Evolutionary conservation across 2,888 invertebrate genomes (phyloP).

Genomic region (Anaspis maculata): DNA sequence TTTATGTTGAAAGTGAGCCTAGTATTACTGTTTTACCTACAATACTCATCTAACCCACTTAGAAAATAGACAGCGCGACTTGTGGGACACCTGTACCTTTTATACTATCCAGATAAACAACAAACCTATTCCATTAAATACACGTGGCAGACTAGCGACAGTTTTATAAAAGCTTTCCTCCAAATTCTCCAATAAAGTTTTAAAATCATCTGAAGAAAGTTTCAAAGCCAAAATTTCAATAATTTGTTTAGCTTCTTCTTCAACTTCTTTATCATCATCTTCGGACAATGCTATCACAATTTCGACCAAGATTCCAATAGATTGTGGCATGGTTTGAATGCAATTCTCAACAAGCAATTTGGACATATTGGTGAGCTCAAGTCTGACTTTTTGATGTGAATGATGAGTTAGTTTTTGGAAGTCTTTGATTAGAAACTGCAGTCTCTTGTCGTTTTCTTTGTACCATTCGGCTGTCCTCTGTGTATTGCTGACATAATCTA

Average conservation of each 20-base stretch:
- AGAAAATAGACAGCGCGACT: no score
- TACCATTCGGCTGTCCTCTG: slow-evolving; percentile 51
- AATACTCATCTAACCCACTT: no score
- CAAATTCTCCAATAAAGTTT: slow-evolving; percentile 46
- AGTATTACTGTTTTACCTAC: no score
- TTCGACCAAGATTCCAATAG: slow-evolving; percentile 55
- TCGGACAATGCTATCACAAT: slow-evolving; percentile 59
- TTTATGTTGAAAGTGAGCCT: no score
- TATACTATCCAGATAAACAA: no score
- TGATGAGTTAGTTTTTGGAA: slow-evolving; percentile 51
- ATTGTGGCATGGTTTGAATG: slow-evolving; percentile 54
- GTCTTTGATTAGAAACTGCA: slow-evolving; percentile 45
- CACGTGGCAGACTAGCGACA: slow-evolving; percentile 55
- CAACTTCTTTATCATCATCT: slow-evolving; percentile 52
- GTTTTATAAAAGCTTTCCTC: slow-evolving; percentile 54
- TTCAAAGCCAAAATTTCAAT: slow-evolving; percentile 41
- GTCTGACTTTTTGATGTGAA: slow-evolving; percentile 53
- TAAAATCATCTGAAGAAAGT: slow-evolving; percentile 36
- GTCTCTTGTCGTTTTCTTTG: slow-evolving; percentile 48
- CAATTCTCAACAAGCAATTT: slow-evolving; percentile 52
- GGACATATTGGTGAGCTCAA: slow-evolving; percentile 54
- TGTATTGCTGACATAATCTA: slow-evolving; percentile 36
- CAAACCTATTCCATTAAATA: slow-evolving; percentile 54
- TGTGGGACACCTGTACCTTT: no score
- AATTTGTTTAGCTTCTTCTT: slow-evolving; percentile 36